Evolutionary conservation across 2,113 vertebrate genomes (phyloP), one percentile per base, ranked within the genome.

Genomic region (Brachypodius melanocephalos): DNA sequence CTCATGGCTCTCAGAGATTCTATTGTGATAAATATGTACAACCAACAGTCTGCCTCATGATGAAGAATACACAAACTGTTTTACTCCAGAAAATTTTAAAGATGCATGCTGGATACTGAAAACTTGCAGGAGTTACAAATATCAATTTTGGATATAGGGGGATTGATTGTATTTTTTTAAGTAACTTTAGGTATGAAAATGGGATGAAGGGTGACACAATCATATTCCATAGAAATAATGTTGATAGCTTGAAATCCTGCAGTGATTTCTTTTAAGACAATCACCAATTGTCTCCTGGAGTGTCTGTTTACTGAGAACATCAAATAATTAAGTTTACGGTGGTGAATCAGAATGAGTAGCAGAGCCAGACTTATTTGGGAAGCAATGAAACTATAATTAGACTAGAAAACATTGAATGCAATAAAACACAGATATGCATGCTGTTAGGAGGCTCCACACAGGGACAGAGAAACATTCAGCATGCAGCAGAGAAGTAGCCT

Each of bases 311-410:
- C 49, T 61, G 51, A 83, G 67, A 93, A 91, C 88, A 86, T 63
- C 72, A 77, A 92, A 95, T 95, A 52, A 97, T 93, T 73, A 73
- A 81, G 29, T 73, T 89, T 80, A 68, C 24, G 32, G 14, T 32
- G 85, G 71, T 94, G 95, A 96, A 95, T 95, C 77, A 94, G 92
- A 95, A 78, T 34, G 58, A 83, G 84, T 20, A 91, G 80, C 51
- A 92, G 88, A 87, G 25, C 21, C 62, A 49, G 17, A 46, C 51
- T 94, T 80, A 59, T 91, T 86, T 96, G 89, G 74, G 93, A 89
- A 77, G 65, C 36, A 93, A 52, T 55, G 43, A 89, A 73, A 36
- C 57, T 89, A 66, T 68, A 92, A 76, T 93, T 89, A 92, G 77
- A 73, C 43, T 38, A 8, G 58, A 92, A 88, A 49, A 87, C 17